Evolutionary conservation across 2,888 invertebrate genomes (phyloP).

Genomic region (Glaucopsyche alexis): DNA sequence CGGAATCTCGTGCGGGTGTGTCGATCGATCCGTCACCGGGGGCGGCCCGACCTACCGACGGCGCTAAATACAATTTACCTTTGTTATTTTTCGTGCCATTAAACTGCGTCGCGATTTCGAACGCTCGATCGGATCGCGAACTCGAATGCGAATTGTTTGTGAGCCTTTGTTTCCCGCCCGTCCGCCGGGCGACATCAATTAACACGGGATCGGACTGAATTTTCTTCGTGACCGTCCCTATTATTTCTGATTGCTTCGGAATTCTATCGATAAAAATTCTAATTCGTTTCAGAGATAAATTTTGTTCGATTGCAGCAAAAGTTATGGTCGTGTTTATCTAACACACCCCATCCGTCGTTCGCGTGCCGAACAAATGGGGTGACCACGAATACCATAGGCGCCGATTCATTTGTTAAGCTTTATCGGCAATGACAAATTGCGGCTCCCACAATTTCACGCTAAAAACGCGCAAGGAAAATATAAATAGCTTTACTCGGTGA

Average conservation of each 20-base stretch:
- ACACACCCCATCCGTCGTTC: slow-evolving; percentile 53
- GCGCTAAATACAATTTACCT: slow-evolving; percentile 80
- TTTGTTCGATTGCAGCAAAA: slow-evolving; percentile 52
- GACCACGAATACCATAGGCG: slow-evolving; percentile 59
- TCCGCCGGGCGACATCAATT: slow-evolving; percentile 70
- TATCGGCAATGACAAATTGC: slow-evolving; percentile 69
- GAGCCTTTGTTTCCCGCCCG: slow-evolving; percentile 75
- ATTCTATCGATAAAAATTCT: slow-evolving; percentile 50
- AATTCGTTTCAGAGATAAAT: slow-evolving; percentile 39
- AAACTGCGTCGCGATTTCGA: slow-evolving; percentile 78
- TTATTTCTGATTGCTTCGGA: slow-evolving; percentile 63
- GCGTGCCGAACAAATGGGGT: slow-evolving; percentile 67
- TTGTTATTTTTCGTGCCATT: slow-evolving; percentile 81
- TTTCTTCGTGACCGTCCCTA: slow-evolving; percentile 66
- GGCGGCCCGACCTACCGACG: slow-evolving; percentile 63
- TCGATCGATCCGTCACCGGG: slow-evolving; percentile 64
- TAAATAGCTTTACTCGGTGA: slow-evolving; percentile 18
- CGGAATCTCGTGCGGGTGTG: slow-evolving; percentile 61
- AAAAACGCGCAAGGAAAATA: slow-evolving; percentile 29
- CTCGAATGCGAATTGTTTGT: slow-evolving; percentile 78
- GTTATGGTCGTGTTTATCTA: slow-evolving; percentile 61
- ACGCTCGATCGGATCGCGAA: slow-evolving; percentile 77
- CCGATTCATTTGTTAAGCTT: slow-evolving; percentile 73
- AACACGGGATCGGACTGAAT: slow-evolving; percentile 54
- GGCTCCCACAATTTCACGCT: slow-evolving; percentile 56